A percentile compares a stretch with the other conserved stretches of the same genome.
These are phyloP conservation scores for Brachionus manjavacas DNA, from an alignment of 1,140 invertebrate species.

Conservation along the genomic window DNA sequence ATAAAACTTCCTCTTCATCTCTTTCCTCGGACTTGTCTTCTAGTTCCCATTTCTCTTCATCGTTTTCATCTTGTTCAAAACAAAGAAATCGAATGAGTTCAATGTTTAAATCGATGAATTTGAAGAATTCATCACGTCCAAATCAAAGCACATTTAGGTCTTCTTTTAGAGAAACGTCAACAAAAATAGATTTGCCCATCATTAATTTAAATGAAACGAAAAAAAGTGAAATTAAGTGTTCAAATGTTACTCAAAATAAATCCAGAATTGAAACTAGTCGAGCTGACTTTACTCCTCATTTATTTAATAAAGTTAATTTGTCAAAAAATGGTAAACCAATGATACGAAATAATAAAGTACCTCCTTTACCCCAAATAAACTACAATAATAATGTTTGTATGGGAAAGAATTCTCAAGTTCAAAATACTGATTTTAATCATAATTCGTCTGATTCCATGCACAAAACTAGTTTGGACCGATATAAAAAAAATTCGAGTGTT, in stretches of 20 bases:
- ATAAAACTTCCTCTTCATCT: background rate
- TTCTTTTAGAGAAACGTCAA: background rate
- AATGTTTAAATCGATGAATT: constrained; percentile 7
- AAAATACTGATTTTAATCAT: background rate
- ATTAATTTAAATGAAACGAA: background rate
- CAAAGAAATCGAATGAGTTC: background rate
- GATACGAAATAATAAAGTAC: background rate
- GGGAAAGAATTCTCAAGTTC: background rate
- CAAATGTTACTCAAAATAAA: background rate
- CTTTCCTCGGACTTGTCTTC: background rate
- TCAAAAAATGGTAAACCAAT: background rate
- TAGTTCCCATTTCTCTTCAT: background rate
- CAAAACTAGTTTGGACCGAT: background rate
- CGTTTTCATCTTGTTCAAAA: background rate
- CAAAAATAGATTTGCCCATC: constrained; percentile 8
- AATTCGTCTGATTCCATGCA: background rate
- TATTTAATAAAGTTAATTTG: background rate
- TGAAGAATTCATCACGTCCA: background rate
- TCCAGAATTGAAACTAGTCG: background rate
- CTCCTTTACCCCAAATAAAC: background rate
- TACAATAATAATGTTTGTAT: constrained; percentile 8
- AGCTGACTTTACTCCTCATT: constrained; percentile 4
- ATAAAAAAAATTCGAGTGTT: background rate
- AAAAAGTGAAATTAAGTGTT: background rate
- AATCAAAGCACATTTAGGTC: background rate